phyloP scores from a whole-genome alignment of 2,113 vertebrate genomes.

The human region DNA sequence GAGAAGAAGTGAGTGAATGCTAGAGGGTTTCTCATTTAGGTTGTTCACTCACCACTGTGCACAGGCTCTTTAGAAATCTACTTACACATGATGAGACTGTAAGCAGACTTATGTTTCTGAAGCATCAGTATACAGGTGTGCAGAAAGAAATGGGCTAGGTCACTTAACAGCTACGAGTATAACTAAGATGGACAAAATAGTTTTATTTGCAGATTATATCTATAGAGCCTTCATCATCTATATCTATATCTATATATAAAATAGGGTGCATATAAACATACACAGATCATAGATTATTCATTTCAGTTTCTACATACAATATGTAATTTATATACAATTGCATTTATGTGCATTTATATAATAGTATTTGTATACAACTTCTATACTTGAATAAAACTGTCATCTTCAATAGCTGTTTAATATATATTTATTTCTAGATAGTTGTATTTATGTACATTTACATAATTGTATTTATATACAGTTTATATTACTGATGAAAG shows the following conservation, averaged over 20 bases:
- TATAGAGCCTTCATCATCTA: background rate
- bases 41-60: accelerated
- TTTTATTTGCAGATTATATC: too few species aligned
- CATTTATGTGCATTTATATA: accelerated
- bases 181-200: too few species aligned
- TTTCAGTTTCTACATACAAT: background rate
- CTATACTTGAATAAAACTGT: background rate
- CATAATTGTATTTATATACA: background rate
- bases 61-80: accelerated
- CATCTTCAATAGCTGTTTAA: background rate
- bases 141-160: background rate
- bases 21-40: accelerated
- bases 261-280: background rate
- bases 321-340: background rate
- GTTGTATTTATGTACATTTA: too few species aligned
- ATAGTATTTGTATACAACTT: background rate
- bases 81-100: background rate
- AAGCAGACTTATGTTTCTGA: background rate
- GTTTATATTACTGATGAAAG: background rate
- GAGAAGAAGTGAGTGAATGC: accelerated
- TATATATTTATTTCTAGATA: background rate
- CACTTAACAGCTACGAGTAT: accelerated
- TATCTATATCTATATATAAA: background rate
- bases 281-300: background rate
- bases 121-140: accelerated